phyloP scores from a whole-genome alignment of 2,888 invertebrate genomes.

The Philereme vetulata region DNA sequence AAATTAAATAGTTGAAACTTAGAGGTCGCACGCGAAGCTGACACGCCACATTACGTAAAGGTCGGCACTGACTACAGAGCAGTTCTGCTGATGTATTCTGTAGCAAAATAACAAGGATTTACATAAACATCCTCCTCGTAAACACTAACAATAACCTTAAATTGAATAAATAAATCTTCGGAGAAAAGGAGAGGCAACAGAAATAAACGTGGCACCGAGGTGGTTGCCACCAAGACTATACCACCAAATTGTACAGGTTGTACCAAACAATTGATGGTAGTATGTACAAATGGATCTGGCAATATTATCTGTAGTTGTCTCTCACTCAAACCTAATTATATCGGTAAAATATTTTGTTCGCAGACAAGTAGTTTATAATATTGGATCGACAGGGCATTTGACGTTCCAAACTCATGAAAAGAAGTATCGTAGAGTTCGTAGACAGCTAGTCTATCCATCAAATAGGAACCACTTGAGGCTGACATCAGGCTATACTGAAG shows the following conservation, averaged over 20 bases:
- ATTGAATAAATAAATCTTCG: constrained; percentile 35
- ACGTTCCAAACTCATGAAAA: too few species aligned
- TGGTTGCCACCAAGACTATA: constrained; percentile 10
- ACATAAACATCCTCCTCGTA: constrained; percentile 33
- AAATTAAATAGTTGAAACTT: constrained; percentile 31
- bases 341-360: too few species aligned
- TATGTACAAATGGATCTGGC: too few species aligned
- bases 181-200: constrained; percentile 28
- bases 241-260: too few species aligned
- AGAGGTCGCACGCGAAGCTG: constrained; percentile 40
- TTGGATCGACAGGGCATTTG: too few species aligned
- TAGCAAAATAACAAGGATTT: constrained; percentile 33
- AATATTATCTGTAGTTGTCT: too few species aligned
- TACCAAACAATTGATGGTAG: not conserved
- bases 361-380: too few species aligned
- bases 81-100: constrained; percentile 27
- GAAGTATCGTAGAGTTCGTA: too few species aligned
- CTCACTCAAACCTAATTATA: too few species aligned
- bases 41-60: constrained; percentile 47
- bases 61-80: constrained; percentile 25
- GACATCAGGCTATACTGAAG: constrained; percentile 16
- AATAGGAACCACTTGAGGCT: constrained; percentile 4
- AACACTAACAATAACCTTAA: constrained; percentile 32
- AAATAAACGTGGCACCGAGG: constrained; percentile 25
- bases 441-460: too few species aligned